These are phyloP conservation scores for Alces alces DNA, from an alignment of 2,113 vertebrate genomes.

Conservation along the genomic window DNA sequence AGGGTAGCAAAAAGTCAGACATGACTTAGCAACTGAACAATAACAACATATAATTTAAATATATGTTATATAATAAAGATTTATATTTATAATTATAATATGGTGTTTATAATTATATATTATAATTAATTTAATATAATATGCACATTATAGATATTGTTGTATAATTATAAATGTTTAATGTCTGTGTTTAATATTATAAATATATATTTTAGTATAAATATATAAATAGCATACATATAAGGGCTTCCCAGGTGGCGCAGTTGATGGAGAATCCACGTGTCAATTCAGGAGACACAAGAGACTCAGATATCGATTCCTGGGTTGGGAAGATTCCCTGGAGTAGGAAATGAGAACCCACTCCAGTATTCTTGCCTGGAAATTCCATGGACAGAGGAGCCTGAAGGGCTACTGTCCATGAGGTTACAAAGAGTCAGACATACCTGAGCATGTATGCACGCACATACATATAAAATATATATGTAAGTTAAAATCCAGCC, in stretches of 20 bases:
- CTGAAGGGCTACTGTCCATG: background rate
- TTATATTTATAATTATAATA: background rate
- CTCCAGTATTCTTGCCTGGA: background rate
- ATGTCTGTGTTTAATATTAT: background rate
- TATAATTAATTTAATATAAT: background rate
- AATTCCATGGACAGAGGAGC: background rate
- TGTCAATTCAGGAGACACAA: background rate
- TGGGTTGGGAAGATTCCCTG: background rate
- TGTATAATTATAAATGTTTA: background rate
- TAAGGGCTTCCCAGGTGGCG: background rate
- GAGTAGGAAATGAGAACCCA: background rate
- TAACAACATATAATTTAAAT: background rate
- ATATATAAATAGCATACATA: background rate
- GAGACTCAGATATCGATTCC: accelerated
- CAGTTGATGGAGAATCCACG: background rate
- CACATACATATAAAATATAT: background rate
- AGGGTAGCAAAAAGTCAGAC: background rate
- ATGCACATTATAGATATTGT: background rate
- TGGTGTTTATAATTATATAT: background rate
- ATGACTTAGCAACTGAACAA: background rate
- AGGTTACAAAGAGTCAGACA: background rate
- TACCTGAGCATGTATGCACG: background rate
- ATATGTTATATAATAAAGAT: background rate
- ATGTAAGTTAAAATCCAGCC: background rate
- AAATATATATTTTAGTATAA: background rate